These are phyloP conservation scores for Muscina levida DNA, from an alignment of 2,888 invertebrate genomes.

Conservation along the genomic window DNA sequence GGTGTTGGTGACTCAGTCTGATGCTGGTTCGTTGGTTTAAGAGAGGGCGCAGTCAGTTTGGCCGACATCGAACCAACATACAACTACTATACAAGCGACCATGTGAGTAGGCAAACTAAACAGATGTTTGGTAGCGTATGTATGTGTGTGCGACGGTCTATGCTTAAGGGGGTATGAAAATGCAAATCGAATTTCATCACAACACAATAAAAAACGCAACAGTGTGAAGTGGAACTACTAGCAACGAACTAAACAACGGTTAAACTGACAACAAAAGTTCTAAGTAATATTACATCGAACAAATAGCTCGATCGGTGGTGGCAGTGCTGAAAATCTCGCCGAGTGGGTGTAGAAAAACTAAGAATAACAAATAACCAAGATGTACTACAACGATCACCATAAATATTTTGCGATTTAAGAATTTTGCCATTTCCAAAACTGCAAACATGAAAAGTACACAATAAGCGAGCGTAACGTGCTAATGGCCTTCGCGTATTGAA, in stretches of 20 bases:
- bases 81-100: neutral
- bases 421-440: conserved; percentile 29
- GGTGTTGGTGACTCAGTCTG: neutral
- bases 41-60: neutral
- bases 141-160: neutral
- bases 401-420: conserved; percentile 16
- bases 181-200: conserved; percentile 65
- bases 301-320: neutral
- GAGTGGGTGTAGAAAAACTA: neutral
- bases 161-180: conserved; percentile 42
- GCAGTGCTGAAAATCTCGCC: neutral
- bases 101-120: neutral
- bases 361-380: neutral
- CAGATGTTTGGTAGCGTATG: neutral
- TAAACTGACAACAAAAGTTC: conserved; percentile 27
- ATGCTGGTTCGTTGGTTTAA: neutral
- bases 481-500: neutral
- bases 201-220: conserved; percentile 56
- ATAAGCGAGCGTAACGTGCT: too few species aligned
- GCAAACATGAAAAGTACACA: too few species aligned
- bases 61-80: neutral
- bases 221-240: conserved; percentile 62
- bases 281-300: neutral
- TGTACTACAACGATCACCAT: conserved; percentile 30
- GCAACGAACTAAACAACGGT: conserved; percentile 57